Percentiles rank a stretch among this genome's conserved stretches.
phyloP scores from a whole-genome alignment of 1,140 invertebrate species.

The Camponotus vicinus region DNA sequence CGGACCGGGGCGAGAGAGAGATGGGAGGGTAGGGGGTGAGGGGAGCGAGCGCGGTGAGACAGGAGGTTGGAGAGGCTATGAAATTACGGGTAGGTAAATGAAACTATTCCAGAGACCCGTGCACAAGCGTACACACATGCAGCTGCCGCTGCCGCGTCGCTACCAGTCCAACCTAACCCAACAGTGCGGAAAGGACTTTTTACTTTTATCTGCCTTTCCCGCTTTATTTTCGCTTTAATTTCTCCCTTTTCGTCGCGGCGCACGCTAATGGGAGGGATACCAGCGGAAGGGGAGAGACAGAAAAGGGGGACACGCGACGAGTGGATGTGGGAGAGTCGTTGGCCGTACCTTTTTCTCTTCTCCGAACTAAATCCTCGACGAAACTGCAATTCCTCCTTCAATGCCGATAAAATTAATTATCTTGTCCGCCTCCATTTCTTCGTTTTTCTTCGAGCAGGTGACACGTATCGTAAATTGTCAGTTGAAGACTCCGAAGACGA shows the following conservation, averaged over 20 bases:
- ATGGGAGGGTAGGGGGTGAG: neutral
- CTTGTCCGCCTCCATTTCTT: conserved; percentile 49
- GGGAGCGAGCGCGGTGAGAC: conserved; percentile 12
- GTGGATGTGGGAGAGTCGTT: conserved; percentile 48
- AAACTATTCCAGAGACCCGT: conserved; percentile 73
- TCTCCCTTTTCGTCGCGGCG: conserved; percentile 74
- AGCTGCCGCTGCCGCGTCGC: conserved; percentile 62
- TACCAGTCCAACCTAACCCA: conserved; percentile 57
- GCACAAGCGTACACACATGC: conserved; percentile 32
- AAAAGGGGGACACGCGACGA: conserved; percentile 11
- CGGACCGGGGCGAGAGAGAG: conserved; percentile 54
- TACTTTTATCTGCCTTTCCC: conserved; percentile 69
- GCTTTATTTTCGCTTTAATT: conserved; percentile 76
- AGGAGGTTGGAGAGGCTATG: conserved; percentile 63
- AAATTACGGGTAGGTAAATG: conserved; percentile 78
- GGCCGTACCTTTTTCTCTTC: conserved; percentile 46
- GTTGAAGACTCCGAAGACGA: neutral
- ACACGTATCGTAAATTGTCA: conserved; percentile 62
- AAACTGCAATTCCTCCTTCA: conserved; percentile 67
- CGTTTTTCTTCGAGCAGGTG: conserved; percentile 29
- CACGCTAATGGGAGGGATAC: conserved; percentile 70
- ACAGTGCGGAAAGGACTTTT: conserved; percentile 52
- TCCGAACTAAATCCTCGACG: conserved; percentile 55
- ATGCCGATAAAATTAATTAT: conserved; percentile 73
- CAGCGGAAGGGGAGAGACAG: neutral